Evolutionary conservation across 64 coral and sea anemone genomes (phyloP).

Genomic region (Pocillopora damicornis): DNA sequence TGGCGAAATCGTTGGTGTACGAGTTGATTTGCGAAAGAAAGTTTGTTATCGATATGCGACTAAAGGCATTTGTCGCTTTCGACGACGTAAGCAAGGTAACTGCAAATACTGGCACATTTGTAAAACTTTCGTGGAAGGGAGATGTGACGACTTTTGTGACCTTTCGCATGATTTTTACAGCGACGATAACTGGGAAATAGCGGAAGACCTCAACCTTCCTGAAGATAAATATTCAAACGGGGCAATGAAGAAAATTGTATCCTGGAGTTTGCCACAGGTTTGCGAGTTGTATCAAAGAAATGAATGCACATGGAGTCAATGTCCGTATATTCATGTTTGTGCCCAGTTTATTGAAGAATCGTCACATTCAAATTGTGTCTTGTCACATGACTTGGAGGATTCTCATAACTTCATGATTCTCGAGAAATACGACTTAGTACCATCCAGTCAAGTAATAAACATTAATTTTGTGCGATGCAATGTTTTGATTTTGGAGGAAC

Average conservation of each 20-base stretch:
- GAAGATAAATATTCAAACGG: conserved; percentile 1
- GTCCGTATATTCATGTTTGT: conserved; percentile 50
- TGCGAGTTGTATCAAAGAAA: conserved; percentile 33
- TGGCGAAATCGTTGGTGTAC: conserved; percentile 2
- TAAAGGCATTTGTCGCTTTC: conserved; percentile 27
- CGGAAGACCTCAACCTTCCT: neutral
- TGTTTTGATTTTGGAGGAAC: neutral
- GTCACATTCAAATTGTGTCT: neutral
- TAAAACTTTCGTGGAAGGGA: conserved; percentile 35
- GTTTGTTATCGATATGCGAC: conserved; percentile 28
- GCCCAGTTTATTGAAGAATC: neutral
- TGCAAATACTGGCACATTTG: conserved; percentile 55
- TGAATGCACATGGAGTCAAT: conserved; percentile 12
- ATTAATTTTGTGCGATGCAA: conserved; percentile 4
- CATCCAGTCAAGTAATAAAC: neutral
- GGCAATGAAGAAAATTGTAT: conserved; percentile 6
- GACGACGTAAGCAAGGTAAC: neutral
- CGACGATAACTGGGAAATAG: conserved; percentile 23
- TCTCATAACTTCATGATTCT: conserved; percentile 19
- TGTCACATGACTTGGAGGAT: conserved; percentile 18
- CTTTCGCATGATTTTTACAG: conserved; percentile 36
- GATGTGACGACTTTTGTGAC: conserved; percentile 5
- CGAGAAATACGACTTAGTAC: conserved; percentile 8
- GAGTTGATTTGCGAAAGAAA: conserved; percentile 29
- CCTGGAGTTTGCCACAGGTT: conserved; percentile 35